phyloP scores from a whole-genome alignment of 2,797 vertebrate genomes.

The Florisuga fusca region DNA sequence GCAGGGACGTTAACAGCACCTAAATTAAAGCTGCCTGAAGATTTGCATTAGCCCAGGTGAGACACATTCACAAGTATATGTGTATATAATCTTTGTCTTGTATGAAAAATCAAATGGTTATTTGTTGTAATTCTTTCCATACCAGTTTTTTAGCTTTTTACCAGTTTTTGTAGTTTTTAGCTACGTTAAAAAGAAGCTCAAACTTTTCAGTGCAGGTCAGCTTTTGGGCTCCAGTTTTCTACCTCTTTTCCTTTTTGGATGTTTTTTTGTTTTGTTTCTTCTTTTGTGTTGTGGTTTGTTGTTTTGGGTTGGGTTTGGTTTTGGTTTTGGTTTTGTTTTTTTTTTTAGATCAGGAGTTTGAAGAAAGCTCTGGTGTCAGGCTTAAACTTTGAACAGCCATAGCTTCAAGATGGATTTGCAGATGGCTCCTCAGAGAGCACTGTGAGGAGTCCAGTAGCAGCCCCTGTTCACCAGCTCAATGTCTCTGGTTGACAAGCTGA shows the following conservation, averaged over 20 bases:
- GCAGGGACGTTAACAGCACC: neutral
- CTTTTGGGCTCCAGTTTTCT: neutral
- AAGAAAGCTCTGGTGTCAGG: neutral
- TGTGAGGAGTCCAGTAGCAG: neutral
- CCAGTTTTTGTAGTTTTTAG: no score
- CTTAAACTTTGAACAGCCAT: neutral
- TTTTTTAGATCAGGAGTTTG: neutral
- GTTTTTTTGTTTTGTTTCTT: neutral
- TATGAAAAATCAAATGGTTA: neutral
- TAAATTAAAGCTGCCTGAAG: conserved; percentile 22
- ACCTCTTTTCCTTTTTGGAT: neutral
- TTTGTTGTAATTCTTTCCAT: conserved; percentile 15
- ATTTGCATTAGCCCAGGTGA: conserved; percentile 43
- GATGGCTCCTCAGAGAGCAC: neutral
- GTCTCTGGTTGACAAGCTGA: neutral
- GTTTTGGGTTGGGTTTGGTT: no score
- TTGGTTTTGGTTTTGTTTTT: neutral
- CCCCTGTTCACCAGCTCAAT: neutral
- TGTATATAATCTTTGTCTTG: conserved; percentile 6
- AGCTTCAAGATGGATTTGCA: neutral
- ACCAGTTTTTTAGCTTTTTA: neutral
- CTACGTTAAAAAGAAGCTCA: neutral
- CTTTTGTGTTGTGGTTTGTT: no score
- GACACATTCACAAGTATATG: neutral
- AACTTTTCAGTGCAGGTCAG: neutral